phyloP scores from a whole-genome alignment of 2,888 invertebrate genomes.

The Mimachlamys varia region DNA sequence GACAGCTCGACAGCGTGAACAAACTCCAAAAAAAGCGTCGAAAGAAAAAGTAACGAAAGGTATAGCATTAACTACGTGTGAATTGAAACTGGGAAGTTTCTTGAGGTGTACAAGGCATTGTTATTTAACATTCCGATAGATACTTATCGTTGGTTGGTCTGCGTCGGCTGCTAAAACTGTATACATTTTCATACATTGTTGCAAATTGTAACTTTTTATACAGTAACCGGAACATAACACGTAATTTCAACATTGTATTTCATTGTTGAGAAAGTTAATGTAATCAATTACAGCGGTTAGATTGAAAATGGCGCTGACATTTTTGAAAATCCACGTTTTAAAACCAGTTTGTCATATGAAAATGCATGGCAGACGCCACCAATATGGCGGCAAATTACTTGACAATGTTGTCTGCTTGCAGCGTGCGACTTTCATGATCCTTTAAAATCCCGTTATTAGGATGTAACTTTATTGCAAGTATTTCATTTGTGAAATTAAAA shows the following conservation, averaged over 20 bases:
- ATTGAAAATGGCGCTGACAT: neutral
- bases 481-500: neutral
- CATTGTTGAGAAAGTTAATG: conserved; percentile 13
- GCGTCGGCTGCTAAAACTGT: conserved; percentile 47
- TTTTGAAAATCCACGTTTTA: neutral
- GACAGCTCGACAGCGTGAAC: conserved; percentile 52
- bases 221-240: neutral
- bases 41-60: conserved; percentile 42
- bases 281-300: neutral
- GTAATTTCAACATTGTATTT: conserved; percentile 17
- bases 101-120: neutral
- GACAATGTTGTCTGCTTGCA: conserved; percentile 37
- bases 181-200: conserved; percentile 28
- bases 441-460: neutral
- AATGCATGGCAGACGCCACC: conserved; percentile 57
- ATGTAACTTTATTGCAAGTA: neutral
- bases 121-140: neutral
- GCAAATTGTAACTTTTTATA: conserved; percentile 25
- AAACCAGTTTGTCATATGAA: neutral
- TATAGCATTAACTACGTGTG: neutral
- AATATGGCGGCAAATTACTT: conserved; percentile 58
- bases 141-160: conserved; percentile 3
- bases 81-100: neutral
- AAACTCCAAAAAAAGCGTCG: conserved; percentile 45
- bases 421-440: neutral